phyloP scores from a whole-genome alignment of 2,113 vertebrate species.

The Spheniscus mendiculus region DNA sequence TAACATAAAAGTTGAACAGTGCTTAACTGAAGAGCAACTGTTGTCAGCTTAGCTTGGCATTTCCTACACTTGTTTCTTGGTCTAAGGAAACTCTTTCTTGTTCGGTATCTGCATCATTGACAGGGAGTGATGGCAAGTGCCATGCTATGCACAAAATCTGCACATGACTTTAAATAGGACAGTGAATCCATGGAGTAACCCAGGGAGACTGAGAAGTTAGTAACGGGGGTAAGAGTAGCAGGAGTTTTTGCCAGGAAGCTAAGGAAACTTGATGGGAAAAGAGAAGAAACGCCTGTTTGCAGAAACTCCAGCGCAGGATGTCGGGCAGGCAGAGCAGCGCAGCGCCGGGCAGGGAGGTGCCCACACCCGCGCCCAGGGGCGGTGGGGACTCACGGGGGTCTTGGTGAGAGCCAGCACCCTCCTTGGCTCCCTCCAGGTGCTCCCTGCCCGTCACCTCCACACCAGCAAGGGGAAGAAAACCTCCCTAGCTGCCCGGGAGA shows the following conservation, averaged over 20 bases:
- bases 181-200: neutral
- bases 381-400: fast-evolving
- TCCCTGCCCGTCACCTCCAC: fast-evolving
- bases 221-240: fast-evolving
- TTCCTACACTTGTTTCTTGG: neutral
- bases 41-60: neutral
- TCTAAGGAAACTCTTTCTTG: neutral
- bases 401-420: fast-evolving
- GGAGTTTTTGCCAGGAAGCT: neutral
- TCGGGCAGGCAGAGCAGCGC: no score
- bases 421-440: fast-evolving
- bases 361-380: fast-evolving
- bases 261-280: neutral
- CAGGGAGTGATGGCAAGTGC: neutral
- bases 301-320: neutral
- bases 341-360: neutral
- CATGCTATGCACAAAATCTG: fast-evolving
- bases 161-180: neutral
- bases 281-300: no score
- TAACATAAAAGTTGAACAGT: neutral
- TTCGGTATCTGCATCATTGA: neutral
- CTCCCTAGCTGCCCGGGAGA: neutral
- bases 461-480: neutral
- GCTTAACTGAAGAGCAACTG: neutral
- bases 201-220: no score